Conservation (phyloP, 2,797 vertebrate species). For the Odontamblyopus rebecca region DNA sequence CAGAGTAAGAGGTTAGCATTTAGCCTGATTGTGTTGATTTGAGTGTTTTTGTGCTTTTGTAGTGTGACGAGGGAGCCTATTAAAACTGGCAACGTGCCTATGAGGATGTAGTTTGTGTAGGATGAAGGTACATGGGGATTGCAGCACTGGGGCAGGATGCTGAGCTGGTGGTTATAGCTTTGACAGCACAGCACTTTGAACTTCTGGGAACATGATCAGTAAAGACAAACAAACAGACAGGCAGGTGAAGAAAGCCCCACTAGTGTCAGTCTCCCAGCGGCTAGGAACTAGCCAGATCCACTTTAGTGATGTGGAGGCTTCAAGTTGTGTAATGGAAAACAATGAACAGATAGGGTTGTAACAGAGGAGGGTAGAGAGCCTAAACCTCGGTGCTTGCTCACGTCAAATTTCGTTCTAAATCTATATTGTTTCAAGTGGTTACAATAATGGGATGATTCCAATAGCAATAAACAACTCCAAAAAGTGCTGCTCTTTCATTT, state of each 20-base stretch:
- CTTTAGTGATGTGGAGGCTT: conserved; percentile 15
- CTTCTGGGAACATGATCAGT: conserved; percentile 33
- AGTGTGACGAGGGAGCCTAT: conserved; percentile 56
- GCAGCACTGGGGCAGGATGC: not conserved
- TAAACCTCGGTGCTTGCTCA: not conserved
- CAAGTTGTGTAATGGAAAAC: not conserved
- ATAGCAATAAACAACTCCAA: not conserved
- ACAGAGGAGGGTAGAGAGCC: not conserved
- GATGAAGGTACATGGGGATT: not conserved
- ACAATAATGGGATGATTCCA: not conserved
- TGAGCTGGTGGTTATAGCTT: conserved; percentile 23
- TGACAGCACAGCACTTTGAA: conserved; percentile 49
- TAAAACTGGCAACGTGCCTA: conserved; percentile 51
- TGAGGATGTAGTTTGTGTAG: conserved; percentile 19
- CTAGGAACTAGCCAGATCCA: not conserved
- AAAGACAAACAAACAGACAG: conserved; percentile 49
- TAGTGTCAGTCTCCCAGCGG: conserved; percentile 6
- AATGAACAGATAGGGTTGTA: not conserved
- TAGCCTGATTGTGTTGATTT: conserved; percentile 23
- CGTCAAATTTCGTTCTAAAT: not conserved
- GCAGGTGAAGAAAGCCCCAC: conserved; percentile 26
- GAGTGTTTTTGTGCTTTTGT: conserved; percentile 20
- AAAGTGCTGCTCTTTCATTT: not conserved
- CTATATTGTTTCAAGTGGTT: not conserved
- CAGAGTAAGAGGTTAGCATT: conserved; percentile 36